Percentiles rank a stretch among this genome's conserved stretches.
Evolutionary conservation across 1,140 invertebrate genomes (phyloP).

Genomic region (Portunus trituberculatus): DNA sequence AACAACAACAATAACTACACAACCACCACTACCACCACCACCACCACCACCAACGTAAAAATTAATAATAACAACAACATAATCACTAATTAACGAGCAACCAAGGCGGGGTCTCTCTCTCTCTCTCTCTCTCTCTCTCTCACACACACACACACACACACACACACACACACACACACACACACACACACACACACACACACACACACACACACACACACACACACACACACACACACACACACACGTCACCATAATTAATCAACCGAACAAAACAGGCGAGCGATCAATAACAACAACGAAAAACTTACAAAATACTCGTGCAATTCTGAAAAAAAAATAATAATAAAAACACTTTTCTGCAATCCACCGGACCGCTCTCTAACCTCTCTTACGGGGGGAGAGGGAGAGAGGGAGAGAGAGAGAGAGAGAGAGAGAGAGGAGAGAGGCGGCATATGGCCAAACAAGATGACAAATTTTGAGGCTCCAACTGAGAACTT

Average conservation of each 20-base stretch:
- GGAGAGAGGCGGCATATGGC: not conserved
- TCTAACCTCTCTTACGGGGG: not conserved
- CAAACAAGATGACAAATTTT: constrained; percentile 3
- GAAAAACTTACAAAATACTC: too few relatives aligned
- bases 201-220: not conserved
- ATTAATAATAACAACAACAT: not conserved
- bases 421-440: not conserved
- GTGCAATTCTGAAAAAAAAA: too few relatives aligned
- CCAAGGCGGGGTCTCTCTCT: not conserved
- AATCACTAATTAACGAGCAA: not conserved
- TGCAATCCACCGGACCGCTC: too few relatives aligned
- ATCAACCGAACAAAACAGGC: too few relatives aligned
- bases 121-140: too few relatives aligned
- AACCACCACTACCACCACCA: too few relatives aligned
- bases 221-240: not conserved
- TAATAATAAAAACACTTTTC: too few relatives aligned
- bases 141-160: not conserved
- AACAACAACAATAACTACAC: too few relatives aligned
- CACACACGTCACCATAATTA: not conserved
- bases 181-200: not conserved
- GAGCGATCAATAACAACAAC: too few relatives aligned
- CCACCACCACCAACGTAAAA: too few relatives aligned
- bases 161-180: not conserved
- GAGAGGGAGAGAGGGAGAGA: not conserved
- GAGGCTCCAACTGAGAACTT: constrained; percentile 1